Conservation (phyloP, 2,888 invertebrate genomes). For the Nasonovia ribisnigri region DNA sequence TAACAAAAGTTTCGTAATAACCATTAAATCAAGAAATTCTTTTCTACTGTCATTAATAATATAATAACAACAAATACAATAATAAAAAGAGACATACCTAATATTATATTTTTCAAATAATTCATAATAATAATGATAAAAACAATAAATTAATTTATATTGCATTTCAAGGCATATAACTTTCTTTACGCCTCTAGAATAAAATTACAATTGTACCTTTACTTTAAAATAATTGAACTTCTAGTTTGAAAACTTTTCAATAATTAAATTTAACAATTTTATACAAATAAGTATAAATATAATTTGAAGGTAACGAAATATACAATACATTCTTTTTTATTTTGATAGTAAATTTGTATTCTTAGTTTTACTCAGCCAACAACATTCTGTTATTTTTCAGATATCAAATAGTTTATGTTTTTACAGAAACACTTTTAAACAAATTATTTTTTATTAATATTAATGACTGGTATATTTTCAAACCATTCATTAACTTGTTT, state of each 20-base stretch:
- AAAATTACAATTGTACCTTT: background rate
- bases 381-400: background rate
- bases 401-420: background rate
- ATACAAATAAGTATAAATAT: background rate
- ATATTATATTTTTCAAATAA: background rate
- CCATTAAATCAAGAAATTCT: conserved; percentile 11
- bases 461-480: background rate
- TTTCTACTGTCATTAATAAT: conserved; percentile 13
- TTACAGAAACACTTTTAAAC: background rate
- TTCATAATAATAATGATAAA: background rate
- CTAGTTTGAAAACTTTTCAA: background rate
- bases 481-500: background rate
- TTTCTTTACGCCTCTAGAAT: background rate
- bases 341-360: background rate
- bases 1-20: conserved; percentile 21
- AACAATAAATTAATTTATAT: background rate
- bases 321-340: background rate
- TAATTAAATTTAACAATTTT: background rate
- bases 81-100: background rate
- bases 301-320: background rate
- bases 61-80: background rate
- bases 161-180: background rate
- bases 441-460: background rate
- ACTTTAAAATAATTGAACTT: background rate
- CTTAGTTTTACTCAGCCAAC: background rate